Evolutionary conservation across 2,888 invertebrate genomes (phyloP).

Genomic region (Laspeyria flexula): DNA sequence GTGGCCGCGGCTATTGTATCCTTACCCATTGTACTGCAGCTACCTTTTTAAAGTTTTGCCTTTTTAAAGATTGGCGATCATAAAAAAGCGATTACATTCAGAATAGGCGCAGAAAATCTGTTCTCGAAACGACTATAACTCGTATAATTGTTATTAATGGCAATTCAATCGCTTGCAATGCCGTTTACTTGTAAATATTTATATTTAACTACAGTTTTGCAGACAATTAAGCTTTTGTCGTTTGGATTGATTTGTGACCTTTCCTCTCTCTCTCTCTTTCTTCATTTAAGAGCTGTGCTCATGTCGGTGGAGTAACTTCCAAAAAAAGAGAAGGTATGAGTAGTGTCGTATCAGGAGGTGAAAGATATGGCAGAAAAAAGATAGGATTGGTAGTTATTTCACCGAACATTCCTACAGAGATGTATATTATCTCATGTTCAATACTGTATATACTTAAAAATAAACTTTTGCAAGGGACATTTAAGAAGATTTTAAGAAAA

Average conservation of each 20-base stretch:
- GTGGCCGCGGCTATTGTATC: slow-evolving; percentile 77
- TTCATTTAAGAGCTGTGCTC: too few species aligned
- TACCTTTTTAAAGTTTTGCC: slow-evolving; percentile 72
- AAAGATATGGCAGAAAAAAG: too few species aligned
- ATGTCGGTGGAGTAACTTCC: too few species aligned
- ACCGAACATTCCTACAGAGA: too few species aligned
- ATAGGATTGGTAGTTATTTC: too few species aligned
- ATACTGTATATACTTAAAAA: too few species aligned
- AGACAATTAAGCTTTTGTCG: slow-evolving; percentile 13
- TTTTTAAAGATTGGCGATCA: slow-evolving; percentile 69
- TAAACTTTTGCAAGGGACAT: too few species aligned
- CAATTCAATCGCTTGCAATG: slow-evolving; percentile 19
- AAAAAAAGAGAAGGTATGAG: too few species aligned
- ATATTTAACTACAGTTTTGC: slow-evolving; percentile 24
- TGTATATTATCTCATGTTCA: too few species aligned
- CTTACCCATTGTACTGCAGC: slow-evolving; percentile 70
- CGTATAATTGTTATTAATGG: slow-evolving; percentile 38
- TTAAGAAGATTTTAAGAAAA: background rate
- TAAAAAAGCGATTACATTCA: slow-evolving; percentile 75
- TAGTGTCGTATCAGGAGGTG: too few species aligned
- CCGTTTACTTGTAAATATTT: slow-evolving; percentile 22
- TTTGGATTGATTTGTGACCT: too few species aligned
- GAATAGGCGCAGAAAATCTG: slow-evolving; percentile 65
- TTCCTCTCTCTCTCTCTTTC: too few species aligned
- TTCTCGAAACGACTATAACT: slow-evolving; percentile 57